Conservation (phyloP, 2,888 invertebrate species). For the Idaea biselata region DNA sequence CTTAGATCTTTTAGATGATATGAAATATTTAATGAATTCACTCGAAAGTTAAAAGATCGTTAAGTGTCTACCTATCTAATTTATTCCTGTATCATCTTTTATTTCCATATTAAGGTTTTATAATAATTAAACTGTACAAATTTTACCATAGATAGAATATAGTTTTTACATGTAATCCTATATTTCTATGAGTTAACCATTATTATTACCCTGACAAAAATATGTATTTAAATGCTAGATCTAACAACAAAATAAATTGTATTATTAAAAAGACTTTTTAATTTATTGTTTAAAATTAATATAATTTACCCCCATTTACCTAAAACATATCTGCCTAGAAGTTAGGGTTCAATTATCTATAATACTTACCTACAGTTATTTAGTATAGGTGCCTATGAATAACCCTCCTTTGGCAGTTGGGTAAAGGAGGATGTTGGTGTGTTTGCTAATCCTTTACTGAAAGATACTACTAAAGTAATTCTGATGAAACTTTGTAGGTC, state of each 20-base stretch:
- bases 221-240: slow-evolving; percentile 71
- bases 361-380: too few relatives aligned
- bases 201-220: slow-evolving; percentile 52
- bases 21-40: slow-evolving; percentile 50
- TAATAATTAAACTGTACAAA: slow-evolving; percentile 66
- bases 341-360: too few relatives aligned
- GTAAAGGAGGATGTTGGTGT: too few relatives aligned
- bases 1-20: slow-evolving; percentile 69
- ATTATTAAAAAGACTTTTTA: slow-evolving; percentile 48
- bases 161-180: slow-evolving; percentile 54
- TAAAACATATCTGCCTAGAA: too few relatives aligned
- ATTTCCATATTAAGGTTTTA: slow-evolving; percentile 33
- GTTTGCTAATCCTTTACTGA: too few relatives aligned
- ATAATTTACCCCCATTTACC: not conserved
- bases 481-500: too few relatives aligned
- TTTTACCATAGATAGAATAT: slow-evolving; percentile 53
- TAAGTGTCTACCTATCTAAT: slow-evolving; percentile 54
- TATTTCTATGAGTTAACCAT: slow-evolving; percentile 68
- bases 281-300: slow-evolving; percentile 13
- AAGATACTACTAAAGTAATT: too few relatives aligned
- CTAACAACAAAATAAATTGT: slow-evolving; percentile 76
- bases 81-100: slow-evolving; percentile 46
- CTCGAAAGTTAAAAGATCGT: slow-evolving; percentile 47
- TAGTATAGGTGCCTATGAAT: too few relatives aligned
- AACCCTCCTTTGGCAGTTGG: too few relatives aligned